These are phyloP conservation scores for Aselliscus stoliczkanus DNA, from an alignment of 2,797 vertebrate genomes.

Conservation along the genomic window DNA sequence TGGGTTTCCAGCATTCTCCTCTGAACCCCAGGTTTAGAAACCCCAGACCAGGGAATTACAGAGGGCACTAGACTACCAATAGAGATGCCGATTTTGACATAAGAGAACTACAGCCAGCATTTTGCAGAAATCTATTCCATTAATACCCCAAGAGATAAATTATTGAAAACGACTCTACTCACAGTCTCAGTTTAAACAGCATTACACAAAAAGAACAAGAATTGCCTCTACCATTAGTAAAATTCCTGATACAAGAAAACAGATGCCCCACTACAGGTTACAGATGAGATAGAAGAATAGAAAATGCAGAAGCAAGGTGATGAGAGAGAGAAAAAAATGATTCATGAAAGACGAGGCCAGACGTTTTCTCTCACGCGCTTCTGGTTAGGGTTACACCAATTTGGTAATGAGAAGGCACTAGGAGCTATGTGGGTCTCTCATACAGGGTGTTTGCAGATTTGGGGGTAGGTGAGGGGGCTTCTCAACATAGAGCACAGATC, in stretches of 20 bases:
- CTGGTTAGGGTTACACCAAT: background rate
- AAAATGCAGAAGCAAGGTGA: background rate
- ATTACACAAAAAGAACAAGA: background rate
- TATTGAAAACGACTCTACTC: background rate
- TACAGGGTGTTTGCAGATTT: background rate
- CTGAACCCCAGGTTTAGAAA: background rate
- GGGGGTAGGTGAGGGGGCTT: accelerated
- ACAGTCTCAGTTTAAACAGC: background rate
- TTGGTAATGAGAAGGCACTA: background rate
- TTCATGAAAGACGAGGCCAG: background rate
- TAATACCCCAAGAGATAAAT: background rate
- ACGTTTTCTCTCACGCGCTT: background rate
- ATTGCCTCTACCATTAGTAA: background rate
- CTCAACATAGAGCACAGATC: no score
- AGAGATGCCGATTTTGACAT: background rate
- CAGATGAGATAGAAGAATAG: background rate
- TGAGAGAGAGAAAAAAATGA: background rate
- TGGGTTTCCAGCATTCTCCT: background rate
- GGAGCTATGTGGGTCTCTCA: background rate
- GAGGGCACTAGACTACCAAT: background rate
- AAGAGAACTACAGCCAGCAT: background rate
- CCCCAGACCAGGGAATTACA: background rate
- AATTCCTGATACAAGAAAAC: background rate
- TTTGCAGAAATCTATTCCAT: background rate
- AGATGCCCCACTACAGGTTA: background rate